Evolutionary conservation across 1,140 invertebrate species (phyloP), one percentile per base, ranked within the genome.

Genomic region (Panulirus ornatus): DNA sequence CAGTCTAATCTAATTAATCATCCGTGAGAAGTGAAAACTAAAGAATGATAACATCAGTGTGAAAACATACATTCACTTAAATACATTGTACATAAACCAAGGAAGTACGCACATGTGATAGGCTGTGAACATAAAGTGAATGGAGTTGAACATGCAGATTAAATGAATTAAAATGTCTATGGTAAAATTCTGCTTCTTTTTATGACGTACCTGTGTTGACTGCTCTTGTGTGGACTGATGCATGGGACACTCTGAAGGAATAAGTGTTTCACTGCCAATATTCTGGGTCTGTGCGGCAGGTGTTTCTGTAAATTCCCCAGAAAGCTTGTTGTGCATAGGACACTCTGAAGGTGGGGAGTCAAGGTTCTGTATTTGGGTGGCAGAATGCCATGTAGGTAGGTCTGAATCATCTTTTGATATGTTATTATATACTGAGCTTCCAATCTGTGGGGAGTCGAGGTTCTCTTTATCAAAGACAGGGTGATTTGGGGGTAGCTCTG

Each of bases 181-280:
- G n/a, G n/a, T n/a, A n/a, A n/a, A n/a, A n/a, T n/a, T n/a, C n/a
- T n/a, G n/a, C n/a, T n/a, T n/a, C n/a, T n/a, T n/a, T n/a, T n/a
- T n/a, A n/a, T n/a, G 14, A 5, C 44, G 44, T 47, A 47, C 44
- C 44, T 47, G 44, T 47, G 44, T 5, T 66, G 22, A 11, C 30
- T 88, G 38, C 34, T 81, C 42, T 83, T 87, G 27, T 27, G 83
- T 82, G n/a, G 36, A 51, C 22, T 85, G 84, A 75, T 91, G 84
- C 90, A 91, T 91, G 8, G 90, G 90, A 19, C 90, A 91, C 30
- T 87, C 90, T 54, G 90, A 81, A 47, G 90, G 81, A 40, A 84
- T 84, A 34, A 66, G 16, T 22, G 81, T 22, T n/a, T 36, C 58
- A 34, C 54, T 73, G 11, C 75, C 51, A 47, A 42, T 19, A 38